Evolutionary conservation across 1,140 invertebrate species (phyloP).

Genomic region (Caenorhabditis tropicalis): DNA sequence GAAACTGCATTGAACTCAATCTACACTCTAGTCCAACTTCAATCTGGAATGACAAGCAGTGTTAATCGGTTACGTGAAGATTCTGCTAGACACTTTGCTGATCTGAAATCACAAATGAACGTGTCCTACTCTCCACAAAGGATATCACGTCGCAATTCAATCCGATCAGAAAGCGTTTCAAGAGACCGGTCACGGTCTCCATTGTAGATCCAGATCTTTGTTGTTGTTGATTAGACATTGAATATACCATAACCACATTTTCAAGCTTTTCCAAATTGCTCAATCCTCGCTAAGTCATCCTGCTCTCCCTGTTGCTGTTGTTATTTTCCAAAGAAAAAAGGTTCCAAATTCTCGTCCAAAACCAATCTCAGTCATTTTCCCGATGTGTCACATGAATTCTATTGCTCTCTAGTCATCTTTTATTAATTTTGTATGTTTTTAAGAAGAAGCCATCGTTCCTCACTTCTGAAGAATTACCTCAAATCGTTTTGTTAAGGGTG

Average conservation of each 20-base stretch:
- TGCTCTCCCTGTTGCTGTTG: background rate
- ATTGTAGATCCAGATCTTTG: background rate
- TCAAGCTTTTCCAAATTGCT: background rate
- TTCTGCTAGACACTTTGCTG: conserved; percentile 52
- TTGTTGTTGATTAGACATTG: conserved; percentile 25
- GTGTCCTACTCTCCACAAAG: background rate
- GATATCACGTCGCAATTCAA: background rate
- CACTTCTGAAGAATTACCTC: too few relatives aligned
- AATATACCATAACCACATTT: background rate
- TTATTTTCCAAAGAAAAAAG: background rate
- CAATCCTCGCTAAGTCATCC: conserved; percentile 7
- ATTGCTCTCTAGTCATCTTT: background rate
- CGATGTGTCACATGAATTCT: background rate
- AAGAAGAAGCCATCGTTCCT: too few relatives aligned
- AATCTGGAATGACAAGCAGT: conserved; percentile 66
- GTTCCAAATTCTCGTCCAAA: background rate
- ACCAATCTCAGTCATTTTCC: conserved; percentile 22
- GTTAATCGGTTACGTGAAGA: conserved; percentile 59
- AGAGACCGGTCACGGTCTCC: conserved; percentile 11
- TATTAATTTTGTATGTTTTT: background rate
- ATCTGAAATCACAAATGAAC: background rate
- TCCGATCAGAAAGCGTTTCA: background rate
- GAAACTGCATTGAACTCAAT: conserved; percentile 71
- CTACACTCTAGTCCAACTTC: conserved; percentile 66
- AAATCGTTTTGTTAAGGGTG: conserved; percentile 10